Base-by-base conservation (phyloP, 1,140 invertebrate genomes). In the Bombus confusus region DNA sequence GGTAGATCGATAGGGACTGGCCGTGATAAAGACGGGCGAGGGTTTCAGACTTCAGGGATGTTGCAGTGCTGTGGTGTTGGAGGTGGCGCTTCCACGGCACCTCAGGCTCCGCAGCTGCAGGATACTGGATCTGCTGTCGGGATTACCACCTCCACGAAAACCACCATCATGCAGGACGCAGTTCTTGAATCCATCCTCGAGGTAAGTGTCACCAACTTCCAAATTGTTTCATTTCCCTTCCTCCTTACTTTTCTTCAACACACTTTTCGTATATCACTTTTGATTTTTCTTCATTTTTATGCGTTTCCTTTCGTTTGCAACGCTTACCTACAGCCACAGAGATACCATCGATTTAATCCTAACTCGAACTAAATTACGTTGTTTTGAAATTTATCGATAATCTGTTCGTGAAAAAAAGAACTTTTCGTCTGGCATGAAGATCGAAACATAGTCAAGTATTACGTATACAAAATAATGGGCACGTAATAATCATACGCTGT, bases 51-150 rank as follows among this genome's bases (percentile, higher is more conserved):
- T 86, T 92, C 86, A 91, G 90, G 89, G 81, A 92, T 92, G 80
- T 95, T 95, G 84, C 92, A 95, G 95, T 95, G 94, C 93, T 95
- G 95, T 94, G 95, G 94, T 91, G 94, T 94, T 94, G 92, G 94
- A 94, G 94, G 95, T 95, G 94, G 94, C 93, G 93, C 92, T 93
- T 93, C 94, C 91, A 94, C 94, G 94, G 93, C 93, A 93, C 93
- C 94, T 92, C 94, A 94, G 91, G 93, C 91, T 92, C 90, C 92
- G 91, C 94, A 93, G 92, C 93, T 94, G 91, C 92, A 94, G 93
- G 94, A 92, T 91, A 93, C 92, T 91, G 91, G 94, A 93, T 92
- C 87, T 91, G 92, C 93, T 93, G 90, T 93, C 88, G 93, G 92
- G 91, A 89, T 87, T 92, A 93, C 91, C 92, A 93, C 93, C 93